Evolutionary conservation across 1,140 invertebrate species (phyloP).

Genomic region (Homalodisca vitripennis): DNA sequence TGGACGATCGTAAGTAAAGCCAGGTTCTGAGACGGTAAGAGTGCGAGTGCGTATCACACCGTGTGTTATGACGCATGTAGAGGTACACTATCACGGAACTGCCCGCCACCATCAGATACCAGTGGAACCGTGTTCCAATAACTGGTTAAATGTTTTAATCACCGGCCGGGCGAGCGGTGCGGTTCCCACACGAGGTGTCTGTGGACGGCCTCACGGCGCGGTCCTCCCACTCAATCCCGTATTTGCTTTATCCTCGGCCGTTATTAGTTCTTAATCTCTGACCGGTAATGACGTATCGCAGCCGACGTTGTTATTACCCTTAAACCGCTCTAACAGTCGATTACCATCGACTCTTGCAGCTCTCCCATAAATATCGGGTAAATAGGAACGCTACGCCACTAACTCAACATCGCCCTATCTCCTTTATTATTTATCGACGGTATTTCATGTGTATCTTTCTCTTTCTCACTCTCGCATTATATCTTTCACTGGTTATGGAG

Average conservation of each 20-base stretch:
- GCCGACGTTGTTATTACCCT: constrained; percentile 20
- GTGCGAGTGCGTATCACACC: too few species aligned
- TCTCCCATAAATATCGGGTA: constrained; percentile 21
- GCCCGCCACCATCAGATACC: neutral
- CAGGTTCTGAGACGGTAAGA: too few species aligned
- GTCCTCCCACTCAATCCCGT: neutral
- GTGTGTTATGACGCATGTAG: too few species aligned
- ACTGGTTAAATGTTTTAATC: constrained; percentile 25
- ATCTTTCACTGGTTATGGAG: constrained; percentile 14
- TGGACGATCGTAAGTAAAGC: too few species aligned
- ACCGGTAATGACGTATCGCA: constrained; percentile 6
- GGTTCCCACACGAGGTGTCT: constrained; percentile 18
- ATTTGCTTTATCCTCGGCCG: constrained; percentile 20
- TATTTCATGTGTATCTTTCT: constrained; percentile 27
- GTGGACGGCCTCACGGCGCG: neutral
- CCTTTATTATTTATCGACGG: constrained; percentile 15
- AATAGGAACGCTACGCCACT: constrained; percentile 11
- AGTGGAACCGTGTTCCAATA: constrained; percentile 7
- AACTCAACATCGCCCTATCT: constrained; percentile 12
- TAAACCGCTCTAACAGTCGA: constrained; percentile 23
- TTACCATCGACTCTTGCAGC: constrained; percentile 19
- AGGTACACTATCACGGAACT: neutral
- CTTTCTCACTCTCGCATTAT: constrained; percentile 17
- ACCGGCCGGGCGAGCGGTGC: neutral
- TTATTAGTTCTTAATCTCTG: constrained; percentile 23